Evolutionary conservation across 30 jellyfish, hydroid and myxozoan species (phyloP).

Genomic region (Mastigias papua): DNA sequence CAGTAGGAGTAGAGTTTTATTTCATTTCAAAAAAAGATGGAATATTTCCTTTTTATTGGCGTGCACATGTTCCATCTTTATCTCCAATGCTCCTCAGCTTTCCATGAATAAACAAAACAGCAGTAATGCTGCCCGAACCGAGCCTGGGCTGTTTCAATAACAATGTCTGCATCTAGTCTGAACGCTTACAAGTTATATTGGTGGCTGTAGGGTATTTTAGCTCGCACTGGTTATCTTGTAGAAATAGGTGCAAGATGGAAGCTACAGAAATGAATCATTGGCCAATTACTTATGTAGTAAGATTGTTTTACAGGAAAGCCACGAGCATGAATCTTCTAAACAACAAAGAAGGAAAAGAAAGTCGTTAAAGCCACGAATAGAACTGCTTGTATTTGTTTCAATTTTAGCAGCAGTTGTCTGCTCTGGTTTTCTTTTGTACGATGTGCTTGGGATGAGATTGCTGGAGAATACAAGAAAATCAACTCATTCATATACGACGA

Average conservation of each 20-base stretch:
- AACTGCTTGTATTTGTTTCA: conserved; percentile 1
- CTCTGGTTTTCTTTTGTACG: conserved; percentile 36
- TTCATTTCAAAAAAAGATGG: no score
- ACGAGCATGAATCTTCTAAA: neutral
- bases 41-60: no score
- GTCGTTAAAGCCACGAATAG: conserved; percentile 7
- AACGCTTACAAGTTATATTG: no score
- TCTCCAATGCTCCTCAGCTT: no score
- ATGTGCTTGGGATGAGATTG: conserved; percentile 28
- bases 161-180: no score
- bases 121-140: no score
- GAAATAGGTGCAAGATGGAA: neutral
- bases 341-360: neutral
- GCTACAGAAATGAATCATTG: neutral
- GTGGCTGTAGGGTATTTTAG: no score
- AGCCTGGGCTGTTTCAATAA: no score
- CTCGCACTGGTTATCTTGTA: no score
- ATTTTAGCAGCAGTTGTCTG: conserved; percentile 17
- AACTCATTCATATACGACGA: conserved; percentile 8
- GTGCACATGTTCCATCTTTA: no score
- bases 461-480: conserved; percentile 17
- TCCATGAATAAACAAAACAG: no score
- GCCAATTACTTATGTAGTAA: neutral
- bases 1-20: no score
- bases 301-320: neutral